A percentile compares a stretch with the other conserved stretches of the same genome.
These are phyloP conservation scores for Capromys pilorides DNA, from an alignment of 2,797 vertebrate species.

Conservation along the genomic window DNA sequence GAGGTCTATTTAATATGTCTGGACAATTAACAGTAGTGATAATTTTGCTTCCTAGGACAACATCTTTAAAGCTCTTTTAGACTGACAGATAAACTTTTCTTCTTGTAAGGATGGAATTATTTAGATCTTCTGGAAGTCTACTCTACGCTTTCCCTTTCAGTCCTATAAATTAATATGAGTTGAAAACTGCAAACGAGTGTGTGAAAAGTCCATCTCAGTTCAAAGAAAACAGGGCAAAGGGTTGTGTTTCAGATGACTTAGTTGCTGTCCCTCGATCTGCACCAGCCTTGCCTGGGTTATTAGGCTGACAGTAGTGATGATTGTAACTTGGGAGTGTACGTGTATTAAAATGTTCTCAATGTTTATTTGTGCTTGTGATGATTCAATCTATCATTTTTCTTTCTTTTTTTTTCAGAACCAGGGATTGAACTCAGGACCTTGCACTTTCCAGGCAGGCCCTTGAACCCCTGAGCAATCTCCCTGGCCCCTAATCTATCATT, in stretches of 20 bases:
- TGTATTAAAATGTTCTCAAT: constrained; percentile 27
- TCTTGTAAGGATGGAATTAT: constrained; percentile 84
- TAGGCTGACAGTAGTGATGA: constrained; percentile 60
- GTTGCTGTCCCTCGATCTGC: constrained; percentile 87
- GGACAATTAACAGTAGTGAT: constrained; percentile 89
- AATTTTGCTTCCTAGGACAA: constrained; percentile 85
- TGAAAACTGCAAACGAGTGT: constrained; percentile 86
- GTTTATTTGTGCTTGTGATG: constrained; percentile 27
- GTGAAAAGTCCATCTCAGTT: constrained; percentile 79
- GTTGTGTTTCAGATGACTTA: constrained; percentile 79
- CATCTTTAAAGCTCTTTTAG: constrained; percentile 87
- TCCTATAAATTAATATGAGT: constrained; percentile 86
- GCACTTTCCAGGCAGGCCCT: no score
- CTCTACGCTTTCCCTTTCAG: constrained; percentile 80
- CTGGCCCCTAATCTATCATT: constrained; percentile 26
- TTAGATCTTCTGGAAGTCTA: constrained; percentile 87
- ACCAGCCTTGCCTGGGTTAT: constrained; percentile 68
- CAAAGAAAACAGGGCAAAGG: constrained; percentile 72
- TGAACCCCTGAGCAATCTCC: no score
- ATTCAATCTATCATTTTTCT: constrained; percentile 28
- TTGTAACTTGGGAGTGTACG: constrained; percentile 28
- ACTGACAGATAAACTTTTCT: constrained; percentile 86
- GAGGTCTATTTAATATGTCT: constrained; percentile 90
- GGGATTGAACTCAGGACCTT: no score
- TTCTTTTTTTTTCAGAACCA: no score